Conservation (phyloP, 2,888 invertebrate species). For the Taenaris catops region DNA sequence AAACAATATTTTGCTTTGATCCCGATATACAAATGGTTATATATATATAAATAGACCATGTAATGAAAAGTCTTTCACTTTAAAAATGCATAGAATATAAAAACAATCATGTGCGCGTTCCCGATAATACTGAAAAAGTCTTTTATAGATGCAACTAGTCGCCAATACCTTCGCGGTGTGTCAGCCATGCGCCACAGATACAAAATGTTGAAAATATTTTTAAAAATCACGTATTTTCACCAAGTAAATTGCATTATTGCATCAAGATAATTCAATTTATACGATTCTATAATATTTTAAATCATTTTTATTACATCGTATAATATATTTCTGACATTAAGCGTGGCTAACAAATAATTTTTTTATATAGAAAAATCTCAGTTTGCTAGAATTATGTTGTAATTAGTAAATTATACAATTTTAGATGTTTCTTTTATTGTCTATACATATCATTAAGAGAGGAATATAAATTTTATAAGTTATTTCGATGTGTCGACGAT, state of each 20-base stretch:
- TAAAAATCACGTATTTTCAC: neutral
- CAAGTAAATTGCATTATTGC: neutral
- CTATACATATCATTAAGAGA: no score
- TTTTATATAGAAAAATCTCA: no score
- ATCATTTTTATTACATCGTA: no score
- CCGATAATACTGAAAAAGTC: slow-evolving; percentile 27
- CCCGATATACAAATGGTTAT: slow-evolving; percentile 8
- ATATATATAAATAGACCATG: slow-evolving; percentile 3
- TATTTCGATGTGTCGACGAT: slow-evolving; percentile 17
- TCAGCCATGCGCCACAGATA: neutral
- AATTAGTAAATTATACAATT: no score
- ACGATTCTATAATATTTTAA: no score
- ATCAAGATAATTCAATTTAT: no score
- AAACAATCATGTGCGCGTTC: slow-evolving; percentile 6
- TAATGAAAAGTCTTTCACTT: slow-evolving; percentile 5
- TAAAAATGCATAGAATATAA: slow-evolving; percentile 7
- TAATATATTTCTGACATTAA: no score
- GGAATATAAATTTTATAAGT: no score
- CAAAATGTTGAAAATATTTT: neutral
- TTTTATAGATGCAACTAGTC: slow-evolving; percentile 27
- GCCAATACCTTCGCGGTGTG: no score
- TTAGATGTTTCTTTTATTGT: no score
- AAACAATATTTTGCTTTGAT: slow-evolving; percentile 5
- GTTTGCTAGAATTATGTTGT: no score
- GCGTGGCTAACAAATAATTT: no score